Base-by-base conservation (phyloP, 2,797 vertebrate genomes). In the Anguilla megastoma region DNA sequence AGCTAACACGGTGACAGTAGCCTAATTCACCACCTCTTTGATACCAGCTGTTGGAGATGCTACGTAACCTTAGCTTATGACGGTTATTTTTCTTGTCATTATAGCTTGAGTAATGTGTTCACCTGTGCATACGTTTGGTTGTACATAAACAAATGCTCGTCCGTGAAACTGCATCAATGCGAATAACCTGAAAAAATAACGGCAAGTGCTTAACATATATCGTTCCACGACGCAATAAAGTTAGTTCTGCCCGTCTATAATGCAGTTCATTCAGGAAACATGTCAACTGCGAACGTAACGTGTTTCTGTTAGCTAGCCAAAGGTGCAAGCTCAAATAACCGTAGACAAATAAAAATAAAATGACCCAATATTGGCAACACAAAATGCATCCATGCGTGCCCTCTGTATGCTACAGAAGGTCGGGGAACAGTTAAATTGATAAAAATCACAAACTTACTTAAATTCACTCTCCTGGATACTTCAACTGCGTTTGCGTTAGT, bases 371-470 rank as follows among this genome's bases (percentile, higher is more conserved):
- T 6, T 33, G 33, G 27, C 27, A 33, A 74, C 16, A 10, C 30
- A 8, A 36, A 48, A 10, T 56, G 89, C 90, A 93, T 89, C 89
- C 90, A 86, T 21, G 85, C 83, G 88, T 90, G 86, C 92, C 87
- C 89, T 92, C 90, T 92, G 92, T 90, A 93, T 89, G 89, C 90
- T 89, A 91, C 88, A 85, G 86, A 76, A 30, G 87, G 86, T 83
- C 84, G 86, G 92, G 91, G 91, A 48, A 30, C 33, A 60, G 30
- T 74, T 87, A 91, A 90, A 90, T 88, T 86, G 92, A 93, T 90
- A 56, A 24, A 71, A 84, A 85, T 88, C 87, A 92, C 88, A 91
- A 95, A 95, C 94, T 96, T 95, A 94, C 93, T 92, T 92, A 90
- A 89, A 93, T 93, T 94, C 93, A 94, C 93, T 92, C 90, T 88